Evolutionary conservation across 2,113 vertebrate species (phyloP), one percentile per base, ranked within the genome.

Genomic region (Dinomys branickii): DNA sequence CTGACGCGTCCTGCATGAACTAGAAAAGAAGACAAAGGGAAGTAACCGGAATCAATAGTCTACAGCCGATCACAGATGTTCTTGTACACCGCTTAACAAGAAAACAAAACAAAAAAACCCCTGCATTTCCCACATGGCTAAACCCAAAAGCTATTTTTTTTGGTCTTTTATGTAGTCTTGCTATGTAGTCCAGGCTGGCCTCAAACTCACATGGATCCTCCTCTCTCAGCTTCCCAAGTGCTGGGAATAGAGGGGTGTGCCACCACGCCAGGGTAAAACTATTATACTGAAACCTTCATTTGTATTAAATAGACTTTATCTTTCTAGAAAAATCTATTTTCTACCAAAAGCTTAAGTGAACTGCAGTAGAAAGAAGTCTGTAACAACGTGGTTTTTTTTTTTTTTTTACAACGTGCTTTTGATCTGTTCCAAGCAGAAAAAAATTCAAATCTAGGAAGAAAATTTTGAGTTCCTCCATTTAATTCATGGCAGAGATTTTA

Each of bases 1-100:
- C 99, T 0, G 99, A 99, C 13, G 99, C 99, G n/a, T 99, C 99
- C 50, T 99, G 99, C 99, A 99, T 99, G 97, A 99, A 99, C 99
- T 99, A 97, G 61, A 96, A 50, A 0, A 94, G 84, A 61, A 94
- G 38, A 95, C 8, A 54, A 10, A 20, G 38, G 41, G 38, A 82
- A 84, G n/a, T 2, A 85, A 17, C 58, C 90, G 59, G 26, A 10
- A 38, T 81, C 26, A 84, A 2, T 35, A 17, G 12, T 38, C 28
- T n/a, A 17, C 3, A 50, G 20, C 58, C 41, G 44, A 61, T 19
- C 33, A 92, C 22, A 85, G 54, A 77, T 2, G 12, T 12, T 77
- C 12, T 41, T 47, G 1, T 80, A 19, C 14, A 61, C 35, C 87
- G 30, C 77, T 90, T 30, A 47, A 75, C 41, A 75, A 44, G 26